Percentiles rank a stretch among this genome's conserved stretches.
These are phyloP conservation scores for Anoplophora glabripennis DNA, from an alignment of 1,140 invertebrate species.

Conservation along the genomic window DNA sequence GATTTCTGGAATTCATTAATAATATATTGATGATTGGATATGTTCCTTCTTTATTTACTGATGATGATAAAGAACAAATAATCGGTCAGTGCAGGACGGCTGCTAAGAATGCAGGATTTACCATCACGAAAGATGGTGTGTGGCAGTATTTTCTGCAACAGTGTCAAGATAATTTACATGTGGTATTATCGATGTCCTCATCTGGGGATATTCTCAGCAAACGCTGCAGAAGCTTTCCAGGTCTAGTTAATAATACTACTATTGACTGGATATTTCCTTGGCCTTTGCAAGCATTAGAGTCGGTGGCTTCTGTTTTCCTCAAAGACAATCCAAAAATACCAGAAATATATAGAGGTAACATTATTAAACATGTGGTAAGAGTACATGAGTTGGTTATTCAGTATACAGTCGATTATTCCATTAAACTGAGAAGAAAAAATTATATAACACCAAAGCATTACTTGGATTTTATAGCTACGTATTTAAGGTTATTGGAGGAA, in stretches of 20 bases:
- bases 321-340: conserved; percentile 54
- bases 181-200: conserved; percentile 87
- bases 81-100: conserved; percentile 63
- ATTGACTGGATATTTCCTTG: conserved; percentile 93
- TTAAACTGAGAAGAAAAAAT: conserved; percentile 71
- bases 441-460: conserved; percentile 90
- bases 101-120: conserved; percentile 66
- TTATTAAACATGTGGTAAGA: conserved; percentile 80
- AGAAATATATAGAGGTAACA: conserved; percentile 52
- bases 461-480: conserved; percentile 79
- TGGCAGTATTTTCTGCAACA: conserved; percentile 82
- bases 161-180: conserved; percentile 78
- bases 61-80: conserved; percentile 83
- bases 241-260: conserved; percentile 86
- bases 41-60: conserved; percentile 77
- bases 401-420: conserved; percentile 70
- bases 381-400: conserved; percentile 71
- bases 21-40: conserved; percentile 83
- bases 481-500: conserved; percentile 70
- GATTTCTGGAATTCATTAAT: conserved; percentile 86
- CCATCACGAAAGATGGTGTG: conserved; percentile 69
- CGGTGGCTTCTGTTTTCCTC: conserved; percentile 79
- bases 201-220: conserved; percentile 76
- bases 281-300: conserved; percentile 83
- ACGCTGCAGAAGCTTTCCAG: conserved; percentile 85